Conservation (phyloP, 2,888 invertebrate species). For the Trachelus iudaicus region DNA sequence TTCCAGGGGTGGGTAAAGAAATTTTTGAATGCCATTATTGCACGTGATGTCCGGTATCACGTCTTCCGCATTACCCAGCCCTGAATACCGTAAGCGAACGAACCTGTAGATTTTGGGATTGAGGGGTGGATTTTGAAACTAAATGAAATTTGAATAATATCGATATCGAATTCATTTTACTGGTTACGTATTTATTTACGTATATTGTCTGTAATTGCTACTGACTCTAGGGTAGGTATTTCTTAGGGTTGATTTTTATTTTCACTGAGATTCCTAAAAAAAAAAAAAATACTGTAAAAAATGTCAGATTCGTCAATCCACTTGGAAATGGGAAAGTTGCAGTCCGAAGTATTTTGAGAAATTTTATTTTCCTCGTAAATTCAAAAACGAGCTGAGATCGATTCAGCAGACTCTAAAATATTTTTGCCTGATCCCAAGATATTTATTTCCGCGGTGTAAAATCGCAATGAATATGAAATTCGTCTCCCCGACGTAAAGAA, state of each 20-base stretch:
- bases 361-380: background rate
- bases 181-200: too few relatives aligned
- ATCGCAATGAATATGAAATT: too few relatives aligned
- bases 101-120: background rate
- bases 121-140: too few relatives aligned
- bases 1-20: background rate
- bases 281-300: background rate
- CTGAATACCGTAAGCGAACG: background rate
- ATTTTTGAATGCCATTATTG: background rate
- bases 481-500: too few relatives aligned
- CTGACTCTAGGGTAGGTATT: background rate
- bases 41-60: too few relatives aligned
- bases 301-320: background rate
- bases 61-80: background rate
- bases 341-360: background rate
- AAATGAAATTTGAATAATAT: too few relatives aligned
- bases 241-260: background rate
- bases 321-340: background rate
- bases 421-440: too few relatives aligned
- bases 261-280: background rate
- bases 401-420: too few relatives aligned
- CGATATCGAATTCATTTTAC: too few relatives aligned
- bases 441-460: too few relatives aligned
- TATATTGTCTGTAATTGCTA: too few relatives aligned
- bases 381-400: background rate